These are phyloP conservation scores for Triplophysa siluroides DNA, from an alignment of 2,113 vertebrate species.

Conservation along the genomic window DNA sequence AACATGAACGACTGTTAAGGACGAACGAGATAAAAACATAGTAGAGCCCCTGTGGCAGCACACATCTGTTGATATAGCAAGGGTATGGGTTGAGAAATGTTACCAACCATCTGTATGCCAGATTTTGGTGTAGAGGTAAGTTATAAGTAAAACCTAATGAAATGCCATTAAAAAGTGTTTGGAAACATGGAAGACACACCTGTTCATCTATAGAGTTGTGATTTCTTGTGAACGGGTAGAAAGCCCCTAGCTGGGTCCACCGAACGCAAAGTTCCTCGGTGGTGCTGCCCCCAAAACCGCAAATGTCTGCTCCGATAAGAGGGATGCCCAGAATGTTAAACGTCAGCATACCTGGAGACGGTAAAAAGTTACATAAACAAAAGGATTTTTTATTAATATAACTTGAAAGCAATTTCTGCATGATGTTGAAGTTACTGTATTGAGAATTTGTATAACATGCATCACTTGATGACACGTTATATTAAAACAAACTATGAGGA, in stretches of 20 bases:
- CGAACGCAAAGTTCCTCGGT: conserved; percentile 84
- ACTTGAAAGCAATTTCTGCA: neutral
- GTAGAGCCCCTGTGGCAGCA: neutral
- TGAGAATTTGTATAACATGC: too few relatives aligned
- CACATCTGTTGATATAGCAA: neutral
- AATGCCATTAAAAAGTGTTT: neutral
- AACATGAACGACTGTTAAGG: neutral
- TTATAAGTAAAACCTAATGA: neutral
- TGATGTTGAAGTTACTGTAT: too few relatives aligned
- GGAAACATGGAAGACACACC: conserved; percentile 57
- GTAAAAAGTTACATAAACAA: neutral
- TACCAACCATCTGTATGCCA: neutral
- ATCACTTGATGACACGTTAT: too few relatives aligned
- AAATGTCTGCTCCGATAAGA: conserved; percentile 82
- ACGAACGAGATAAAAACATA: neutral
- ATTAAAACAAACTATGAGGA: too few relatives aligned
- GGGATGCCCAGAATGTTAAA: conserved; percentile 87
- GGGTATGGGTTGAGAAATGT: neutral
- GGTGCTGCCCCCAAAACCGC: conserved; percentile 79
- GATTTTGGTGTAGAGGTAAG: neutral
- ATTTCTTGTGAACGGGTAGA: conserved; percentile 89
- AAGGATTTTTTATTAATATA: neutral
- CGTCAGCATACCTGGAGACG: conserved; percentile 78
- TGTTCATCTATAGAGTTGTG: conserved; percentile 76
- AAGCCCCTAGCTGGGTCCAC: conserved; percentile 87